These are phyloP conservation scores for Bubalus kerabau DNA, from an alignment of 2,113 vertebrate species.

Conservation along the genomic window DNA sequence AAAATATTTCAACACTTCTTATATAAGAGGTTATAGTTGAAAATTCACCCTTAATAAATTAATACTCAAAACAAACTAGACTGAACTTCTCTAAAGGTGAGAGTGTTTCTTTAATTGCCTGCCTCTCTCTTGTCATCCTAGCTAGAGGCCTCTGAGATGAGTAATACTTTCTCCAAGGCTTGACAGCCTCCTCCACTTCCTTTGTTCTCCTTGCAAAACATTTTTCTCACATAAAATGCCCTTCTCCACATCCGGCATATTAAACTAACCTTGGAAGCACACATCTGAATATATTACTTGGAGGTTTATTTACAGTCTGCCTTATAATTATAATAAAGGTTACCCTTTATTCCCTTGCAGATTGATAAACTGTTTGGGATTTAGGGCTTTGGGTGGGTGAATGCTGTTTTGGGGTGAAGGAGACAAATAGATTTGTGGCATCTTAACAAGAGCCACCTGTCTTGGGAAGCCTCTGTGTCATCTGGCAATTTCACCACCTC, in stretches of 20 bases:
- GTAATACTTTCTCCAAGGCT: neutral
- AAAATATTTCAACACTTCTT: neutral
- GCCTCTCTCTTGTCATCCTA: neutral
- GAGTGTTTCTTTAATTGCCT: neutral
- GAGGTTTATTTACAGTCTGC: neutral
- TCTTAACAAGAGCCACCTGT: neutral
- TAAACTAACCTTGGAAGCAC: neutral
- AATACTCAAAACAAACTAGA: neutral
- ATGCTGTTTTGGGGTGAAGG: neutral
- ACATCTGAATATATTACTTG: neutral
- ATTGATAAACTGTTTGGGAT: neutral
- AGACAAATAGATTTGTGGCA: neutral
- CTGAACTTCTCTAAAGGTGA: neutral
- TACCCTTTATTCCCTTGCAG: neutral
- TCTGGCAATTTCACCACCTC: neutral
- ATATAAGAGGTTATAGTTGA: neutral
- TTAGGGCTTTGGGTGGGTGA: neutral
- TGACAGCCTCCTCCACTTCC: neutral
- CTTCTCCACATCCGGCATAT: neutral
- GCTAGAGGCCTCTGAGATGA: neutral
- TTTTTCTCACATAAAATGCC: neutral
- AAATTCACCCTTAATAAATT: neutral
- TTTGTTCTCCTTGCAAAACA: conserved; percentile 3
- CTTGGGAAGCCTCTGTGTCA: neutral
- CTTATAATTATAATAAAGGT: neutral